Evolutionary conservation across 1,140 invertebrate species (phyloP).

Genomic region (Drosophila virilis): DNA sequence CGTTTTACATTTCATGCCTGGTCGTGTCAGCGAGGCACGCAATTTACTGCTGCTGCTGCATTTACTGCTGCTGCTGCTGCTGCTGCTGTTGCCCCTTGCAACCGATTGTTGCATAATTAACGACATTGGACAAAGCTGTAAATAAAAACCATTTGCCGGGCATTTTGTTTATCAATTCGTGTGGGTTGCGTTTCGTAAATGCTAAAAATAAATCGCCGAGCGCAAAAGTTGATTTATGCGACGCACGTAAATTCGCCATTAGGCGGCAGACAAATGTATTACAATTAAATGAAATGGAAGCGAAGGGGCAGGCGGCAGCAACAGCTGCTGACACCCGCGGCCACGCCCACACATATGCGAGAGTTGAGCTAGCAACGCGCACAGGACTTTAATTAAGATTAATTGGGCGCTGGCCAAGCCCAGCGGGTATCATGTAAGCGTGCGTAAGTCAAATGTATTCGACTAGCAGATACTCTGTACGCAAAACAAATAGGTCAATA

Average conservation of each 20-base stretch:
- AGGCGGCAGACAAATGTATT: slow-evolving; percentile 76
- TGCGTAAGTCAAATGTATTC: neutral
- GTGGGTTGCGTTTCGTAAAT: slow-evolving; percentile 43
- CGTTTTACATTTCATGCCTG: slow-evolving; percentile 45
- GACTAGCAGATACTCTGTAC: neutral
- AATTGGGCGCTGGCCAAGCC: slow-evolving; percentile 64
- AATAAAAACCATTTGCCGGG: slow-evolving; percentile 62
- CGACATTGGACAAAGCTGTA: slow-evolving; percentile 15
- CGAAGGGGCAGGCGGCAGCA: slow-evolving; percentile 40
- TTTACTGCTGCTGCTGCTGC: neutral
- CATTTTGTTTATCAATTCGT: slow-evolving; percentile 43
- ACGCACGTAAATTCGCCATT: slow-evolving; percentile 77
- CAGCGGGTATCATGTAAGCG: neutral
- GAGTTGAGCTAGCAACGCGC: slow-evolving; percentile 52
- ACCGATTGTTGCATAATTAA: slow-evolving; percentile 68
- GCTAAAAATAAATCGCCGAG: slow-evolving; percentile 69
- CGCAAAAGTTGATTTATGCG: slow-evolving; percentile 78
- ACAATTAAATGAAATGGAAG: slow-evolving; percentile 79
- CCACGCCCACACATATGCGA: slow-evolving; percentile 8
- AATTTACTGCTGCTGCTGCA: neutral
- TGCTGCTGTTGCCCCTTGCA: slow-evolving; percentile 4
- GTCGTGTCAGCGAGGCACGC: slow-evolving; percentile 21
- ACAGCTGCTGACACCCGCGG: slow-evolving; percentile 58
- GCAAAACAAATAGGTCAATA: no score
- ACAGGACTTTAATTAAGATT: slow-evolving; percentile 78